Base-by-base conservation (phyloP, 1,140 invertebrate genomes). In the Hycleus cichorii region DNA sequence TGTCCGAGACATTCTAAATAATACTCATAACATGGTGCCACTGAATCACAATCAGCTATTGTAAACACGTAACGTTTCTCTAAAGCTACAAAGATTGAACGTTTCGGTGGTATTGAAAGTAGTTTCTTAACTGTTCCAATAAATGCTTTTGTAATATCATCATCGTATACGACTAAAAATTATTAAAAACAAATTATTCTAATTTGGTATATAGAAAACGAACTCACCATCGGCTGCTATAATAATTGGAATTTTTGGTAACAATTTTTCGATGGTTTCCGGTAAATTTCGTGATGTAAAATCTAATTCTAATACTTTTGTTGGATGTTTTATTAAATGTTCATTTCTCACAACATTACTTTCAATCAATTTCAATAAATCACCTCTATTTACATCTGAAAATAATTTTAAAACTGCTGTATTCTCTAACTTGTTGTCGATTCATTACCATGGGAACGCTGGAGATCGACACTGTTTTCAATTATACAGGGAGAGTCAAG, bases 21-120 rank as follows among this genome's bases (percentile, higher is more conserved):
- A 75, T 89, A 85, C 66, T 91, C 89, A 66, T 88, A 93, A 76
- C 89, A 91, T 0, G 90, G 90, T 3, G 91, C 89, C 24, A 84
- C 82, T 0, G 84, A 82, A 58, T 92, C 89, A 67, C 89, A 79
- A 66, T 92, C 87, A 2, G 81, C 78, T 54, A 90, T 72, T 3
- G 89, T 92, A 64, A 93, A 93, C 3, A 93, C 90, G 69, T 84
- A 92, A 45, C 90, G 82, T 74, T 93, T 94, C 69, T 95, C 92
- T 44, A 95, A 67, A 3, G 89, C 86, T 25, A 95, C 77, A 61
- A 87, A 91, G n/a, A 89, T 73, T 5, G 74, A 80, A 74, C 87
- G 87, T 40, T 75, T 70, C 2, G 76, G 77, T 9, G 80, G 76
- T 1, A 76, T 76, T 26, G 75, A 74, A 39, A 94, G 73, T 6